A percentile compares a stretch with the other conserved stretches of the same genome.
Conservation (phyloP, 2,888 invertebrate species). For the Clepsis dumicolana region DNA sequence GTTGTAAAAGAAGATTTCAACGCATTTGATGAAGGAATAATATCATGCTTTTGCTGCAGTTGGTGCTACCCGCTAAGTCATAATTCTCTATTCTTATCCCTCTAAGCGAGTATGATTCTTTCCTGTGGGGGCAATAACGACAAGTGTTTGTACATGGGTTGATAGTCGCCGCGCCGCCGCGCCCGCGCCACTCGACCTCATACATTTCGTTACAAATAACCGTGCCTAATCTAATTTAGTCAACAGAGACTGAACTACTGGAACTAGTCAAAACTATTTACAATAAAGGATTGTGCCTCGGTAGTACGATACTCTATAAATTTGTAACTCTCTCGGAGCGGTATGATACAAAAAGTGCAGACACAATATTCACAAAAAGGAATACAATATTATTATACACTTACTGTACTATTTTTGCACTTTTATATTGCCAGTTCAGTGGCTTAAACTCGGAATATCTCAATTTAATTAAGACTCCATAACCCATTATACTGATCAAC, state of each 20-base stretch:
- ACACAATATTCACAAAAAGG: slow-evolving; percentile 82
- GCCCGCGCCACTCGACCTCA: slow-evolving; percentile 24
- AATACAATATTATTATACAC: slow-evolving; percentile 79
- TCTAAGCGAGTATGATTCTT: slow-evolving; percentile 67
- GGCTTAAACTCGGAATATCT: slow-evolving; percentile 85
- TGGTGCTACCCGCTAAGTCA: slow-evolving; percentile 57
- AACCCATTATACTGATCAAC: slow-evolving; percentile 76
- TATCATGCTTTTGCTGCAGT: slow-evolving; percentile 54
- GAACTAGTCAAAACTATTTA: slow-evolving; percentile 81
- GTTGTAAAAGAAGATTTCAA: slow-evolving; percentile 52
- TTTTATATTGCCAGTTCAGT: slow-evolving; percentile 81
- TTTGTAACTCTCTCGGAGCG: slow-evolving; percentile 72
- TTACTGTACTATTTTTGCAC: slow-evolving; percentile 83
- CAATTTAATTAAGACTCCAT: slow-evolving; percentile 83
- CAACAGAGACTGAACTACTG: slow-evolving; percentile 71
- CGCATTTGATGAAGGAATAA: slow-evolving; percentile 52
- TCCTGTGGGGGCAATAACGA: slow-evolving; percentile 61
- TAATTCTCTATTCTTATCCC: slow-evolving; percentile 68
- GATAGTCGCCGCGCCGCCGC: slow-evolving; percentile 39
- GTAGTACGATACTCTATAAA: slow-evolving; percentile 73
- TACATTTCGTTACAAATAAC: slow-evolving; percentile 25
- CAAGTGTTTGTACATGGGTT: slow-evolving; percentile 67
- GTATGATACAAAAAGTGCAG: slow-evolving; percentile 82
- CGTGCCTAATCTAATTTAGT: slow-evolving; percentile 63
- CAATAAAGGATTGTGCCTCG: slow-evolving; percentile 83